Evolutionary conservation across 2,113 vertebrate genomes (phyloP), one percentile per base, ranked within the genome.

Genomic region (Chloroceryle aenea): DNA sequence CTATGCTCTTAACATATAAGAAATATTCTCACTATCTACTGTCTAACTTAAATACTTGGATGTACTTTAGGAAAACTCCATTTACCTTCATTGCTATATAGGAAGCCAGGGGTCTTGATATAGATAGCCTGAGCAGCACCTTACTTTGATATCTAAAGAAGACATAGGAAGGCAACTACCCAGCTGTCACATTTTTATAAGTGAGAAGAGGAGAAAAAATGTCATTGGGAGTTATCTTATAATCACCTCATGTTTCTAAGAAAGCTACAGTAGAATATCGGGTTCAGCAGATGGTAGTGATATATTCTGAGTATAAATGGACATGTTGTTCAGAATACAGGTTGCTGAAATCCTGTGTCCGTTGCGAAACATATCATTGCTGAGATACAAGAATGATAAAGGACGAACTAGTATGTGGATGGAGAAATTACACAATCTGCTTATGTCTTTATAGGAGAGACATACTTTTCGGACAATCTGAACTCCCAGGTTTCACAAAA

Each of bases 1-100:
- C 43, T 81, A 36, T 0, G 0, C 10, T 50, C 68, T 61, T 34
- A 45, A 72, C 0, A 0, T 26, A 38, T 4, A 10, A 68, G 5
- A 64, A 74, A 77, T 80, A 80, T n/a, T 89, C 58, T 73, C 79
- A 42, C 42, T 58, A 4, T 45, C 10, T 50, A 17, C 29, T 36
- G 4, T 45, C 26, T 52, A 43, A 55, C 8, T 68, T 47, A 50
- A 68, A 78, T 55, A 22, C 32, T 82, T 64, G 19, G 3, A 79
- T 26, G 8, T 30, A 48, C 27, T 69, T 87, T 19, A 64, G 48
- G 12, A 52, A 85, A 85, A 45, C 10, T 53, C 27, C 43, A 40
- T 23, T 75, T 83, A 43, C 26, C 8, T 62, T 75, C 34, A 42
- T 4, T 34, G 42, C 26, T 48, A 25, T 32, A 17, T 15, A 55